These are phyloP conservation scores for Poecilus cupreus DNA, from an alignment of 2,888 invertebrate genomes.

Conservation along the genomic window DNA sequence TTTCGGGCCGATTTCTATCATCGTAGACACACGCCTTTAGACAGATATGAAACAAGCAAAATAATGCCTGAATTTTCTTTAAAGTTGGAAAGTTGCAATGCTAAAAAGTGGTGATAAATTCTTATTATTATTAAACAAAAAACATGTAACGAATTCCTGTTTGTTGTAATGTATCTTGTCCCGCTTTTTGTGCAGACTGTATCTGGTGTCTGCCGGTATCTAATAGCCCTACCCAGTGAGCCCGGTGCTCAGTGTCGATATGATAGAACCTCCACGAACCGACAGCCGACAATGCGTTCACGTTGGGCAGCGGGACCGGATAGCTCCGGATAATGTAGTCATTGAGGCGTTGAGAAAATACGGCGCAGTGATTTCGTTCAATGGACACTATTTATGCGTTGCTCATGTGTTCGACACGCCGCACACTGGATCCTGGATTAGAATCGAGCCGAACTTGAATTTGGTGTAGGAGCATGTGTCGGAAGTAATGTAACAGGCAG, in stretches of 20 bases:
- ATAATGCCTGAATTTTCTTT: too few relatives aligned
- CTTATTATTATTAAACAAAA: too few relatives aligned
- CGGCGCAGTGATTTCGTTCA: slow-evolving; percentile 52
- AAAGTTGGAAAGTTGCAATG: too few relatives aligned
- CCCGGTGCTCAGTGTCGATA: slow-evolving; percentile 29
- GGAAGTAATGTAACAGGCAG: background rate
- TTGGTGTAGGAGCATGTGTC: background rate
- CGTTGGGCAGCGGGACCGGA: slow-evolving; percentile 6
- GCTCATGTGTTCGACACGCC: slow-evolving; percentile 27
- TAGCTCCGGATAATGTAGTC: slow-evolving; percentile 46
- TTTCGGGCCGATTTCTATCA: too few relatives aligned
- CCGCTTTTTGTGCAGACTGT: slow-evolving; percentile 27
- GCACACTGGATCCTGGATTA: background rate
- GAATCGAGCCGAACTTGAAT: background rate
- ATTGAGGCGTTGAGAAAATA: slow-evolving; percentile 50
- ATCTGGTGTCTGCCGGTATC: slow-evolving; percentile 22
- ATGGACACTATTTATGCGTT: slow-evolving; percentile 47
- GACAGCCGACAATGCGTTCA: slow-evolving; percentile 29
- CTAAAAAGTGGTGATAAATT: too few relatives aligned
- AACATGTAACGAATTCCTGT: too few relatives aligned
- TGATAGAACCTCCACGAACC: slow-evolving; percentile 32
- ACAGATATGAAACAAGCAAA: too few relatives aligned
- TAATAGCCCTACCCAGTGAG: slow-evolving; percentile 1
- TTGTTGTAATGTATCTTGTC: too few relatives aligned
- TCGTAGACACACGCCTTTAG: too few relatives aligned